Percentiles rank a stretch among this genome's conserved stretches.
phyloP scores from a whole-genome alignment of 2,113 vertebrate species.

The Erinaceus europaeus region DNA sequence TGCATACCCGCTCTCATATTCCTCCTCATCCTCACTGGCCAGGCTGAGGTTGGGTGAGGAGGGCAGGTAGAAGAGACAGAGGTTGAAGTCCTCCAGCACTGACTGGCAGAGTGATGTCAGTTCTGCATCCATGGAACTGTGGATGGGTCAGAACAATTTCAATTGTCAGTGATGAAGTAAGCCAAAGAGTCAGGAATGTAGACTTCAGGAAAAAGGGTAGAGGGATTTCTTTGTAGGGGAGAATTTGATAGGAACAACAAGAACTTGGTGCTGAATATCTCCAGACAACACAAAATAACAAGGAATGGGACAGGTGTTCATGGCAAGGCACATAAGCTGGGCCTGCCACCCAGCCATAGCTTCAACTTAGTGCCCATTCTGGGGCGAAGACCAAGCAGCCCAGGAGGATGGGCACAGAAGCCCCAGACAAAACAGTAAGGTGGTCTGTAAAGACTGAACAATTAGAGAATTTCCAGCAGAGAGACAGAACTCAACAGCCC shows the following conservation, averaged over 20 bases:
- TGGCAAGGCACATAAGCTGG: not conserved
- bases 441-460: not conserved
- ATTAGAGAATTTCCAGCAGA: not conserved
- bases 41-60: slow-evolving; percentile 82
- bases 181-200: not conserved
- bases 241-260: not conserved
- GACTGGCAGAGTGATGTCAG: slow-evolving; percentile 96
- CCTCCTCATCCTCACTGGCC: slow-evolving; percentile 92
- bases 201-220: not conserved
- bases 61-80: slow-evolving; percentile 96
- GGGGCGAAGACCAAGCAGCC: not conserved
- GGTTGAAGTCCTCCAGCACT: slow-evolving; percentile 97
- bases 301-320: not conserved
- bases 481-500: not conserved
- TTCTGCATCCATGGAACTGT: slow-evolving; percentile 91
- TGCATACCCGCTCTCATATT: slow-evolving; percentile 87
- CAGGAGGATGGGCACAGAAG: not conserved
- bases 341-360: not conserved
- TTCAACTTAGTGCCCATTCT: not conserved
- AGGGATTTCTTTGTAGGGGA: not conserved
- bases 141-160: not conserved
- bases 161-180: not conserved
- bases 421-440: not conserved
- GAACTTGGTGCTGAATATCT: not conserved
- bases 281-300: not conserved